Evolutionary conservation across 2,113 vertebrate genomes (phyloP).

Genomic region (Odontophorus gujanensis): DNA sequence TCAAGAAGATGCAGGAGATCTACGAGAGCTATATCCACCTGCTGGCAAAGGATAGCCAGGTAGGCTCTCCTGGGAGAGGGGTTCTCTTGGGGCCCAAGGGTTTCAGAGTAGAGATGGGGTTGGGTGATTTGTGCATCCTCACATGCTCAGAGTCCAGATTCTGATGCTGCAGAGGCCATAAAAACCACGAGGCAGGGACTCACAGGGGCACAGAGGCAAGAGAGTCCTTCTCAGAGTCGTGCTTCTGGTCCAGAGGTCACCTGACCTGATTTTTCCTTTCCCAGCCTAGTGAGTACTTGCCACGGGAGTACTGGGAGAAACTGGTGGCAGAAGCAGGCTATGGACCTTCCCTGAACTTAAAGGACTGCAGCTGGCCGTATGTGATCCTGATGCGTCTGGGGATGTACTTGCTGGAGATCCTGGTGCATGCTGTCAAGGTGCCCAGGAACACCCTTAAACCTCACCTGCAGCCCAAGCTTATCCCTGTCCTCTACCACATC

Average conservation of each 20-base stretch:
- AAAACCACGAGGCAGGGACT: not conserved
- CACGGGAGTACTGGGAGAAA: conserved; percentile 85
- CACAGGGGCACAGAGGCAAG: fast-evolving
- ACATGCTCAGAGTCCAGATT: not conserved
- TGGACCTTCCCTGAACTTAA: conserved; percentile 73
- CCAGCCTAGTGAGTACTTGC: conserved; percentile 78
- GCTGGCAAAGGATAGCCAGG: conserved; percentile 86
- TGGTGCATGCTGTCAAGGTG: conserved; percentile 86
- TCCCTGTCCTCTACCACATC: conserved; percentile 92
- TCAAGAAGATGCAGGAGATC: conserved; percentile 78
- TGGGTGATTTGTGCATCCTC: not conserved
- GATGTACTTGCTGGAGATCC: conserved; percentile 86
- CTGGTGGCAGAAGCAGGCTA: conserved; percentile 77
- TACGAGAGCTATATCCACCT: conserved; percentile 83
- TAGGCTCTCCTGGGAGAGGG: not conserved
- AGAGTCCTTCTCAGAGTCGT: not conserved
- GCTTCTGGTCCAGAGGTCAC: too few relatives aligned
- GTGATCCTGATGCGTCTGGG: conserved; percentile 84
- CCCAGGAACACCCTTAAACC: conserved; percentile 76
- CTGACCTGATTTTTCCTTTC: not conserved
- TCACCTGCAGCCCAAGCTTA: conserved; percentile 54
- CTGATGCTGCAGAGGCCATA: not conserved
- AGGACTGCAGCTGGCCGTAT: conserved; percentile 80
- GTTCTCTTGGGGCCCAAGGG: too few relatives aligned
- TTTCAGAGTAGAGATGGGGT: not conserved